Conservation (phyloP, 2,113 vertebrate genomes). For the Gobiocypris rarus region DNA sequence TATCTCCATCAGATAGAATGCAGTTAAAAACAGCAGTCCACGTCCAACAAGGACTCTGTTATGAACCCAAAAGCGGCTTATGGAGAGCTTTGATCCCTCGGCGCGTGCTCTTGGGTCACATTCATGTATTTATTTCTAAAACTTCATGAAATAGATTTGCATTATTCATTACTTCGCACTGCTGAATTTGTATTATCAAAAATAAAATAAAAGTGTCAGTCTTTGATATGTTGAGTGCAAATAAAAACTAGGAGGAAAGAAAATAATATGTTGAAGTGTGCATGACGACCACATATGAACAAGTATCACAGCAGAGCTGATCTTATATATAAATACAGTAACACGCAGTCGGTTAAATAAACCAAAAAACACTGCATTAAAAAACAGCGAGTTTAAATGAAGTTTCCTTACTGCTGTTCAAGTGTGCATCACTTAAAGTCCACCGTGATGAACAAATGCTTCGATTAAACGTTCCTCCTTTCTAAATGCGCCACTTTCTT, state of each 20-base stretch:
- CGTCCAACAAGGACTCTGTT: neutral
- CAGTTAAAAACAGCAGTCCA: neutral
- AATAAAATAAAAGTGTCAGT: neutral
- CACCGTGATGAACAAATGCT: neutral
- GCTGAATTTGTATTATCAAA: neutral
- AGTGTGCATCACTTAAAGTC: neutral
- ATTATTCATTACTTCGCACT: neutral
- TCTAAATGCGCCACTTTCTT: neutral
- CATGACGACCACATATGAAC: neutral
- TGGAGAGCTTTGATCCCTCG: neutral
- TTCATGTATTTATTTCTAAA: neutral
- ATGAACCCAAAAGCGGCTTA: constrained; percentile 8
- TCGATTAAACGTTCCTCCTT: neutral
- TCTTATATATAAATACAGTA: neutral
- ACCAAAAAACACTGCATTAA: neutral
- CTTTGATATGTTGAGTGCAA: neutral
- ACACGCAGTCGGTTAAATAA: neutral
- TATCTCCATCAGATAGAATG: neutral
- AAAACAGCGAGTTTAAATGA: neutral
- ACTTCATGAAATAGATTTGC: neutral
- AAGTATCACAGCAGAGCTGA: neutral
- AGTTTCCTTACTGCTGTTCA: neutral
- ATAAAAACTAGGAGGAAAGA: neutral
- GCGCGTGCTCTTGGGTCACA: constrained; percentile 17
- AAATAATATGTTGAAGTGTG: neutral